Percentiles rank a stretch among this genome's conserved stretches.
phyloP scores from a whole-genome alignment of 1,140 invertebrate species.

The Lineus longissimus region DNA sequence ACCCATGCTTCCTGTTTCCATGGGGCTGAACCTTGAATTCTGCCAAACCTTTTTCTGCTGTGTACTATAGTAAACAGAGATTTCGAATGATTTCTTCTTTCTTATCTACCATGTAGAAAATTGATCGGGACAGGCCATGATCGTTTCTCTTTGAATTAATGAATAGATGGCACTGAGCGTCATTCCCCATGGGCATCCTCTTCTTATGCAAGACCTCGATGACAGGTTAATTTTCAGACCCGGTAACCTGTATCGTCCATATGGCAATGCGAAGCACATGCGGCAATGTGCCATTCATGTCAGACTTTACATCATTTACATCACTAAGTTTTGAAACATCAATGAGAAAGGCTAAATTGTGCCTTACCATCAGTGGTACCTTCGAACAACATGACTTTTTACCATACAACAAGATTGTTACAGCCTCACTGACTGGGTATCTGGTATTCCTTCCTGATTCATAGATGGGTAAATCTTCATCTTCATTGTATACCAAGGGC shows the following conservation, averaged over 20 bases:
- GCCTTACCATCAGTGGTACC: neutral
- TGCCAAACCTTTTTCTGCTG: neutral
- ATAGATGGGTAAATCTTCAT: neutral
- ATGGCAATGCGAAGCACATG: neutral
- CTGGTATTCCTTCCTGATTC: neutral
- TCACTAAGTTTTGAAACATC: neutral
- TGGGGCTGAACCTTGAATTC: neutral
- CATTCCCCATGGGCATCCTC: neutral
- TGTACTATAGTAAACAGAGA: neutral
- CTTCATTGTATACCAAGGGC: no score
- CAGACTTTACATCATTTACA: neutral
- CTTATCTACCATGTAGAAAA: neutral
- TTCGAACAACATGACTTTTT: neutral
- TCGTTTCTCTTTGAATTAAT: neutral
- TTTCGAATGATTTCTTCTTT: neutral
- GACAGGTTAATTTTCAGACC: no score
- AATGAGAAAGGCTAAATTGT: neutral
- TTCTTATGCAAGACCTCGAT: neutral
- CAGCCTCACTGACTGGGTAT: neutral
- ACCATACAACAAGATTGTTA: neutral
- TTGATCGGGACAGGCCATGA: neutral
- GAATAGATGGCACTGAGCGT: neutral
- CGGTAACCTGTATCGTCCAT: neutral
- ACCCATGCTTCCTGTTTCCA: constrained; percentile 3
- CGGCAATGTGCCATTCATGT: neutral